Percentiles rank a stretch among this genome's conserved stretches.
phyloP scores from a whole-genome alignment of 2,113 vertebrate genomes.

The Tursiops truncatus region DNA sequence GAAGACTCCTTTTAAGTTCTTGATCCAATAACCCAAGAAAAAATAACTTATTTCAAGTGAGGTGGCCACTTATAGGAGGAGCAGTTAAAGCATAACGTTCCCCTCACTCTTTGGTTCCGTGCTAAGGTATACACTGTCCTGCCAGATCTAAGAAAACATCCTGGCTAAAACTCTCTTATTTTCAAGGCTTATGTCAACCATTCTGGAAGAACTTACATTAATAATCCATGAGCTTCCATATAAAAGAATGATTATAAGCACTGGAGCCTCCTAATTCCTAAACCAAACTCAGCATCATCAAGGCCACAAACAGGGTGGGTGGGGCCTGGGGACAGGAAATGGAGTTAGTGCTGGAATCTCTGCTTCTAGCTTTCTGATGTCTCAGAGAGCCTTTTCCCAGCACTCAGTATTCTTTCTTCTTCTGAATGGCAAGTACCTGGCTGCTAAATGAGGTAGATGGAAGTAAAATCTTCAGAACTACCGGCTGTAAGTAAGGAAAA shows the following conservation, averaged over 20 bases:
- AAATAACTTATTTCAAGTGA: not conserved
- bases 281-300: not conserved
- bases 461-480: not conserved
- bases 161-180: not conserved
- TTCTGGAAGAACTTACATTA: not conserved
- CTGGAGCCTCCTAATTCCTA: not conserved
- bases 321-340: not conserved
- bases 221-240: not conserved
- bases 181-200: not conserved
- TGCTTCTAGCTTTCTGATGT: not conserved
- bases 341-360: not conserved
- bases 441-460: not conserved
- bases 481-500: not conserved
- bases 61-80: not conserved
- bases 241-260: not conserved
- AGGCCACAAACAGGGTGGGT: not conserved
- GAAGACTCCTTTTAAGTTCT: not conserved
- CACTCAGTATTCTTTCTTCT: not conserved
- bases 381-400: not conserved
- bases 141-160: not conserved
- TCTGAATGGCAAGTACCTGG: not conserved
- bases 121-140: not conserved
- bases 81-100: not conserved
- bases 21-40: not conserved
- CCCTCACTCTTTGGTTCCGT: not conserved